phyloP scores from a whole-genome alignment of 2,797 vertebrate species.

The Pangasius larnaudii region DNA sequence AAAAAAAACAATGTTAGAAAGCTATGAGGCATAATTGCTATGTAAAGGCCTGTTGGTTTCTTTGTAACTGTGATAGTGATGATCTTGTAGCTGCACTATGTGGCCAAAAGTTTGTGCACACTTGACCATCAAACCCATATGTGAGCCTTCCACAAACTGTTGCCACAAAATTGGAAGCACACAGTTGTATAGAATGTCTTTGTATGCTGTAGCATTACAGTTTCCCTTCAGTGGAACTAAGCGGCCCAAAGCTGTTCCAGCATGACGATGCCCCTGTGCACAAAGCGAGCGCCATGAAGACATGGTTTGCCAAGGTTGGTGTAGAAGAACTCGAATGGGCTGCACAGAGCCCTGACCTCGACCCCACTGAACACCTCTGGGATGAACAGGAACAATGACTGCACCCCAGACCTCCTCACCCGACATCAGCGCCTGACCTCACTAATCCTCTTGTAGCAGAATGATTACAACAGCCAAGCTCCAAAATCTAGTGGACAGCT shows the following conservation, averaged over 20 bases:
- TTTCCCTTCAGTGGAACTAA: neutral
- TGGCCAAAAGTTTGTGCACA: neutral
- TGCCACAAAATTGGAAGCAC: neutral
- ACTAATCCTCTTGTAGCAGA: neutral
- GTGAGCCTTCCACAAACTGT: neutral
- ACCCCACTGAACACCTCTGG: neutral
- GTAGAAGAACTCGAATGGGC: neutral
- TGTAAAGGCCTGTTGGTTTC: neutral
- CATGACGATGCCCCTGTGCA: neutral
- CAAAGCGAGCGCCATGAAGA: neutral
- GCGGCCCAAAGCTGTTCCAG: neutral
- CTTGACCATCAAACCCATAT: neutral
- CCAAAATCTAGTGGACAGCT: neutral
- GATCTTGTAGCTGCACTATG: neutral
- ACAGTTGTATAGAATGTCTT: neutral
- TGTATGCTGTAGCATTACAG: neutral
- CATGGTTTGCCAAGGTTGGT: neutral
- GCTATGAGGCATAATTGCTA: neutral
- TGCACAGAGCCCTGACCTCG: neutral
- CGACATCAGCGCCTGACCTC: neutral
- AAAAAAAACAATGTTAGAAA: neutral
- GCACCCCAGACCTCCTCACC: neutral
- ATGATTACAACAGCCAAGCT: neutral
- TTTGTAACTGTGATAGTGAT: slow-evolving; percentile 3
- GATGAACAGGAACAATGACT: neutral